phyloP scores from a whole-genome alignment of 2,797 vertebrate species.

The Chelon auratus region DNA sequence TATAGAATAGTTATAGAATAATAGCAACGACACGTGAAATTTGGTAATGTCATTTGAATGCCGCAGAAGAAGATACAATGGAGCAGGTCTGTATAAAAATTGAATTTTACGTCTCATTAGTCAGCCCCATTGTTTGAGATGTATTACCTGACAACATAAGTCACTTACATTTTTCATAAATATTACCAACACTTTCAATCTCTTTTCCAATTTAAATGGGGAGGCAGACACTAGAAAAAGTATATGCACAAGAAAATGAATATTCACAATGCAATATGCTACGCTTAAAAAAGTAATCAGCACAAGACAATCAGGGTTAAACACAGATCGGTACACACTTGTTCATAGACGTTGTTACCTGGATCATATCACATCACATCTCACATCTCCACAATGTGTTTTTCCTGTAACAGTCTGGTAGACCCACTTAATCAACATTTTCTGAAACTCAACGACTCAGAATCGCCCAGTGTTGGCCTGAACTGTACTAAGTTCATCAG shows the following conservation, averaged over 20 bases:
- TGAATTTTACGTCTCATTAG: not conserved
- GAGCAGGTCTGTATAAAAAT: not conserved
- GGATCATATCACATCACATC: not conserved
- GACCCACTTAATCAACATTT: not conserved
- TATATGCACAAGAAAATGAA: too few relatives aligned
- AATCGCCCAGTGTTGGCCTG: not conserved
- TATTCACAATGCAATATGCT: too few relatives aligned
- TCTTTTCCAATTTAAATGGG: not conserved
- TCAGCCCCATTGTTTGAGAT: not conserved
- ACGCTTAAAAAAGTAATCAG: too few relatives aligned
- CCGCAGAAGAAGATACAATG: not conserved
- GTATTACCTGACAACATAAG: not conserved
- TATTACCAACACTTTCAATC: not conserved
- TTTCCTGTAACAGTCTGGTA: not conserved
- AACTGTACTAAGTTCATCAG: not conserved
- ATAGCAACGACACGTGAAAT: not conserved
- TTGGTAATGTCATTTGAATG: not conserved
- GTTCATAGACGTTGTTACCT: not conserved
- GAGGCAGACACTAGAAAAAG: too few relatives aligned
- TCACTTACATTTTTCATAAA: not conserved
- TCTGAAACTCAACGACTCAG: not conserved
- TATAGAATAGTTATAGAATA: too few relatives aligned
- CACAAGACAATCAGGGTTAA: too few relatives aligned
- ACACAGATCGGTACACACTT: not conserved
- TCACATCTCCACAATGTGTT: not conserved